These are phyloP conservation scores for Scaptomyza flava DNA, from an alignment of 2,888 invertebrate species.

Conservation along the genomic window DNA sequence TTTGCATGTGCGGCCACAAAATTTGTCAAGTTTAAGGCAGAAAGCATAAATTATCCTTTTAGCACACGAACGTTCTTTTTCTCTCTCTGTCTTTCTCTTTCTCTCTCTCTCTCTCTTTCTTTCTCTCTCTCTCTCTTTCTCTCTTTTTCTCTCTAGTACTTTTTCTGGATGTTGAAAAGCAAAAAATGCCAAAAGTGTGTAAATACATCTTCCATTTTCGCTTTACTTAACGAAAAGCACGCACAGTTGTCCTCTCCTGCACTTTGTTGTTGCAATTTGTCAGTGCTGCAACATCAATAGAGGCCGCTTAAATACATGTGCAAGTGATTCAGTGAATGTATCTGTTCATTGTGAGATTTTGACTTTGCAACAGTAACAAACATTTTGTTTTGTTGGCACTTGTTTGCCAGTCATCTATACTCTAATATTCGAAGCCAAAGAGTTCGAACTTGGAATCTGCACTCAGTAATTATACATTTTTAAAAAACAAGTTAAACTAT, in stretches of 20 bases:
- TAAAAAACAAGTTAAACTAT: too few species aligned
- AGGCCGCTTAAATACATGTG: constrained; percentile 5
- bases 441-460: too few species aligned
- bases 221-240: constrained; percentile 9
- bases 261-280: too few species aligned
- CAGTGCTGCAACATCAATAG: constrained; percentile 52
- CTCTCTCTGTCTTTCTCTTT: neutral
- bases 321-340: constrained; percentile 5
- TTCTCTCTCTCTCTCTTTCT: neutral
- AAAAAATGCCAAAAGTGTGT: neutral
- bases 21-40: constrained; percentile 66
- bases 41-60: constrained; percentile 64
- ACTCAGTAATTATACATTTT: too few species aligned
- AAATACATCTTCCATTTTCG: constrained; percentile 14
- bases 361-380: constrained; percentile 57
- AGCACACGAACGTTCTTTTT: constrained; percentile 19
- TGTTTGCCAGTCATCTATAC: constrained; percentile 19
- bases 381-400: constrained; percentile 39
- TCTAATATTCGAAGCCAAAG: too few species aligned
- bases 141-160: neutral
- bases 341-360: constrained; percentile 7
- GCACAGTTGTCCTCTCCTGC: neutral
- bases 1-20: constrained; percentile 45
- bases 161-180: constrained; percentile 6
- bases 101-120: neutral